These are phyloP conservation scores for Siphonodentalium dalli DNA, from an alignment of 2,888 invertebrate genomes.

Conservation along the genomic window DNA sequence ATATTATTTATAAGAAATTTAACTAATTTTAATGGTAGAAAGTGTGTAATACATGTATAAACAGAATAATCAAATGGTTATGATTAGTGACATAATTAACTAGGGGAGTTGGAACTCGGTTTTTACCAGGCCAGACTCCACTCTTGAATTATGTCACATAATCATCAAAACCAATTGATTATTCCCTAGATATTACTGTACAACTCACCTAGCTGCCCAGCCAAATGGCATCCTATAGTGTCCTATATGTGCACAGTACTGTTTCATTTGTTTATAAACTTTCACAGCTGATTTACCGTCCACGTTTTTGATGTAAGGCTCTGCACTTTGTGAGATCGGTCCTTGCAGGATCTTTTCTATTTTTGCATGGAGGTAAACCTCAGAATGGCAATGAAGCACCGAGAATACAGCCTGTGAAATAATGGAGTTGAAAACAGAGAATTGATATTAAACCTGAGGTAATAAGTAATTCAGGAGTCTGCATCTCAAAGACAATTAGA, in stretches of 20 bases:
- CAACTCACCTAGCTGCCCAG: conserved; percentile 78
- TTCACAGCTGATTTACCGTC: conserved; percentile 68
- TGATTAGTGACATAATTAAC: not conserved
- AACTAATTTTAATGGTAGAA: not conserved
- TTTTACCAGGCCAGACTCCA: not conserved
- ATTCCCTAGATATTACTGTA: not conserved
- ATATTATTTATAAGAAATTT: too few species aligned
- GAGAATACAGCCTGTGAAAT: conserved; percentile 80
- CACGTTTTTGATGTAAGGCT: conserved; percentile 77
- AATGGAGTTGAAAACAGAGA: not conserved
- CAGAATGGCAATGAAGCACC: conserved; percentile 84
- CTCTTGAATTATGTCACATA: not conserved
- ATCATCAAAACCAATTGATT: not conserved
- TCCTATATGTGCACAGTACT: conserved; percentile 82
- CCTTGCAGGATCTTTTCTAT: conserved; percentile 93
- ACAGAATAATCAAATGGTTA: not conserved
- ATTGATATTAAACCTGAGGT: too few species aligned
- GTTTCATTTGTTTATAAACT: conserved; percentile 71
- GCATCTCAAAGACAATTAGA: too few species aligned
- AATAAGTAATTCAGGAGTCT: too few species aligned
- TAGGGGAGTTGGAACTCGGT: not conserved
- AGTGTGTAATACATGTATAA: not conserved
- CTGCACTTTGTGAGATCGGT: conserved; percentile 79
- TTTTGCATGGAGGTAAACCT: conserved; percentile 88
- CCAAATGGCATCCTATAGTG: conserved; percentile 95